Evolutionary conservation across 2,113 vertebrate species (phyloP).

Genomic region (Emydocephalus ijimae): DNA sequence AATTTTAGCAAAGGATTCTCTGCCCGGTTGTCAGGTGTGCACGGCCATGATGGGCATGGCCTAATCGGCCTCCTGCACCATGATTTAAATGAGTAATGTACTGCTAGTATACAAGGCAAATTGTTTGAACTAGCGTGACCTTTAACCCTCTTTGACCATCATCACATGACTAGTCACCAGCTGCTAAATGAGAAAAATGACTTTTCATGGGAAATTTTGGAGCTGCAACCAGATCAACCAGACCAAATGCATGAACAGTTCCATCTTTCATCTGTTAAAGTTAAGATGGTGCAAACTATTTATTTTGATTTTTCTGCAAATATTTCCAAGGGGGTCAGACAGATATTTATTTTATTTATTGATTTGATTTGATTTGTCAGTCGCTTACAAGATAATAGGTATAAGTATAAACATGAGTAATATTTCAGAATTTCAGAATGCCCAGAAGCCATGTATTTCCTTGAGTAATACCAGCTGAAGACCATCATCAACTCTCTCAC

Average conservation of each 20-base stretch:
- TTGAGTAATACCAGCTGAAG: slow-evolving; percentile 1
- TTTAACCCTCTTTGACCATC: neutral
- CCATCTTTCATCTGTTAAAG: slow-evolving; percentile 13
- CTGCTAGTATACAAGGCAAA: neutral
- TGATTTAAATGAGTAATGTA: neutral
- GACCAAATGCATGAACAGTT: neutral
- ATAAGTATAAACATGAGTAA: no score
- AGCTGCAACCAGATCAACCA: neutral
- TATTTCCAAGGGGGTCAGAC: neutral
- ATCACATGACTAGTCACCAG: neutral
- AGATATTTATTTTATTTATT: neutral
- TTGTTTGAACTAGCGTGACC: neutral
- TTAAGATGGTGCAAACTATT: slow-evolving; percentile 4
- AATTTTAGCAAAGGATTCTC: no score
- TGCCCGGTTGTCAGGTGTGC: no score
- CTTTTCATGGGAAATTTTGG: neutral
- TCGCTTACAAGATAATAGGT: no score
- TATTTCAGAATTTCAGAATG: neutral
- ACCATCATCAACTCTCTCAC: slow-evolving; percentile 23
- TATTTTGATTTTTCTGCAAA: slow-evolving; percentile 31
- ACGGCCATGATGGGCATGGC: no score
- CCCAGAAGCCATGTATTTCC: neutral
- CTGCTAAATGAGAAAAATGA: neutral
- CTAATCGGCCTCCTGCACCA: no score
- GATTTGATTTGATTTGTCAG: no score